These are phyloP conservation scores for Phania funesta DNA, from an alignment of 2,888 invertebrate genomes.

Conservation along the genomic window DNA sequence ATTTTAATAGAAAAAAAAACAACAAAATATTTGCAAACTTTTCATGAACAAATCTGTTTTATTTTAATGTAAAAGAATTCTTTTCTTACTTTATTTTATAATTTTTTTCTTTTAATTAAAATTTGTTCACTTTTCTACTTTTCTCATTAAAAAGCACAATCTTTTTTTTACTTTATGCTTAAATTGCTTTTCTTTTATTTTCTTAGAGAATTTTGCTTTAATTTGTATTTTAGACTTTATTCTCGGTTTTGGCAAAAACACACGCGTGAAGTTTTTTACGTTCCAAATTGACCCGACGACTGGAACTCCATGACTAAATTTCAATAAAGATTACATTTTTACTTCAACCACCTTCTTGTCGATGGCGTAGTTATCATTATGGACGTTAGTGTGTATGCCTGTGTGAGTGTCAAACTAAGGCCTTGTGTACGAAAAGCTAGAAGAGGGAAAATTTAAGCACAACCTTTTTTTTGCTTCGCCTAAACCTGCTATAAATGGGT, in stretches of 20 bases:
- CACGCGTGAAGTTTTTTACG: conserved; percentile 72
- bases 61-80: no score
- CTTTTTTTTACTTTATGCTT: not conserved
- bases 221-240: conserved; percentile 29
- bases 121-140: not conserved
- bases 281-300: conserved; percentile 79
- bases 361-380: conserved; percentile 7
- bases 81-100: not conserved
- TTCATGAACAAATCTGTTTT: no score
- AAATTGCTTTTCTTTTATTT: conserved; percentile 24
- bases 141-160: not conserved
- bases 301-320: conserved; percentile 80
- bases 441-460: conserved; percentile 6
- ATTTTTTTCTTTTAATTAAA: no score
- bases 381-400: conserved; percentile 7
- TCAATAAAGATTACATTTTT: conserved; percentile 51
- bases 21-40: no score
- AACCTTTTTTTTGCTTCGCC: conserved; percentile 22
- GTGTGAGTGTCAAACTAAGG: conserved; percentile 15
- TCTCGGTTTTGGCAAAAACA: conserved; percentile 54
- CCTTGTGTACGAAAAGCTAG: conserved; percentile 36
- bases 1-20: no score
- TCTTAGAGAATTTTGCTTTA: conserved; percentile 22
- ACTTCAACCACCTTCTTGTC: conserved; percentile 60
- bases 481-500: conserved; percentile 16